phyloP scores from a whole-genome alignment of 2,113 vertebrate genomes.

The Phalacrocorax aristotelis region DNA sequence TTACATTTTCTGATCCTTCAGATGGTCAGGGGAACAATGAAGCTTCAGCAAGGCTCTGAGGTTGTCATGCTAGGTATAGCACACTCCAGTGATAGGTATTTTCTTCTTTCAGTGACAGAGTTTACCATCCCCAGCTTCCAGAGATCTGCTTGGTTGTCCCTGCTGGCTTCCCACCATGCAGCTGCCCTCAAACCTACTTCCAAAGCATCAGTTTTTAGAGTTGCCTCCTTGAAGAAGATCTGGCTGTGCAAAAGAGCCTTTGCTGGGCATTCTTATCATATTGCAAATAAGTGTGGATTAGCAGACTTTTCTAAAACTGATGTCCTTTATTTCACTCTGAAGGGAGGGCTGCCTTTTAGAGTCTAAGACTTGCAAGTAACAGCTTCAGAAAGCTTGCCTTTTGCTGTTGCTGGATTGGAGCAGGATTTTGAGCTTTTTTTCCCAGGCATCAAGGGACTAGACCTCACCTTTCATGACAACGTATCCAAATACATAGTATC shows the following conservation, averaged over 20 bases:
- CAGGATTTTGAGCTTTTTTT: background rate
- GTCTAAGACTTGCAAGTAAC: background rate
- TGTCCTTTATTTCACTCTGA: background rate
- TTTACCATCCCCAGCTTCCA: background rate
- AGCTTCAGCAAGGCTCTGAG: background rate
- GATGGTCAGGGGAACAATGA: background rate
- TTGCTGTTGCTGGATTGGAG: background rate
- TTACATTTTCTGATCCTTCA: background rate
- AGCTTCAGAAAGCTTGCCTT: background rate
- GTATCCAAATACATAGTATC: background rate
- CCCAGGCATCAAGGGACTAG: background rate
- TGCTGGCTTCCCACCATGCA: background rate
- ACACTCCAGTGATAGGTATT: background rate
- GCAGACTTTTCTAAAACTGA: background rate
- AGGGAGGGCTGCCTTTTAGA: background rate
- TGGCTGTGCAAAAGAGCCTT: background rate
- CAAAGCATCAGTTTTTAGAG: background rate
- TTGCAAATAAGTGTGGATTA: background rate
- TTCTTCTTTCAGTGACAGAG: background rate
- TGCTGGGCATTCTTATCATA: background rate
- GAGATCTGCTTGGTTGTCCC: background rate
- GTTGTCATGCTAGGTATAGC: background rate
- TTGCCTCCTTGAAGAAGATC: background rate
- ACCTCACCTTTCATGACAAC: background rate
- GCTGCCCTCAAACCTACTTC: background rate